phyloP scores from a whole-genome alignment of 2,797 vertebrate genomes.

The Bradypodion ventrale region DNA sequence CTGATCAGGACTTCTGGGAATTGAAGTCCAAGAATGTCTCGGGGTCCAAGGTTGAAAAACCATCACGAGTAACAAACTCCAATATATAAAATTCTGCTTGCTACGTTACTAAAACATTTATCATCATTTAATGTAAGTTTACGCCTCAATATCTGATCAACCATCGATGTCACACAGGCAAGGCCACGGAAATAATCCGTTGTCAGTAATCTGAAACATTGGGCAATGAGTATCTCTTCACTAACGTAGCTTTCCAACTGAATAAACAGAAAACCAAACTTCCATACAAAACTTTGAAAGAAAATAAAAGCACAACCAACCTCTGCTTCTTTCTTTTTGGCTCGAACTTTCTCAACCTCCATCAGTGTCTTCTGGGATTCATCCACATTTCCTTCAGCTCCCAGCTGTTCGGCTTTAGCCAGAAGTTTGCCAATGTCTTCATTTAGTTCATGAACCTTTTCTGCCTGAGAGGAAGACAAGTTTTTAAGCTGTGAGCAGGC shows the following conservation, averaged over 20 bases:
- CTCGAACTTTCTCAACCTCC: conserved; percentile 97
- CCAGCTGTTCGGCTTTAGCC: conserved; percentile 96
- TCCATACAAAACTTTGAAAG: rapidly evolving
- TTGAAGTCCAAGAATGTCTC: too few species aligned
- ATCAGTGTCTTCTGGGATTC: conserved; percentile 96
- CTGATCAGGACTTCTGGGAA: too few species aligned
- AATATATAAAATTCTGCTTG: neutral
- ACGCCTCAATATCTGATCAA: neutral
- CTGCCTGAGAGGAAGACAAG: conserved; percentile 79
- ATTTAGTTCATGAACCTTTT: conserved; percentile 97
- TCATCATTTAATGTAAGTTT: neutral
- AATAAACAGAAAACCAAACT: neutral
- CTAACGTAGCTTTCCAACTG: too few species aligned
- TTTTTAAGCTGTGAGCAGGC: neutral
- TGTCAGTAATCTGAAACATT: too few species aligned
- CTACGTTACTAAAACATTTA: neutral
- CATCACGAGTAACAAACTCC: neutral
- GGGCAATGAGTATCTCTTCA: neutral
- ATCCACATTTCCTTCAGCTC: conserved; percentile 96
- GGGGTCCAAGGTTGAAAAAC: too few species aligned
- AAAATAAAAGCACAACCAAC: conserved; percentile 67
- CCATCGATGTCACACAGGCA: neutral
- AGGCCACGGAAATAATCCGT: neutral
- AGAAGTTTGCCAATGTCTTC: conserved; percentile 98
- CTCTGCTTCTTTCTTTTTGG: conserved; percentile 97